Conservation (phyloP, 1,140 invertebrate genomes). For the Octopus sinensis region DNA sequence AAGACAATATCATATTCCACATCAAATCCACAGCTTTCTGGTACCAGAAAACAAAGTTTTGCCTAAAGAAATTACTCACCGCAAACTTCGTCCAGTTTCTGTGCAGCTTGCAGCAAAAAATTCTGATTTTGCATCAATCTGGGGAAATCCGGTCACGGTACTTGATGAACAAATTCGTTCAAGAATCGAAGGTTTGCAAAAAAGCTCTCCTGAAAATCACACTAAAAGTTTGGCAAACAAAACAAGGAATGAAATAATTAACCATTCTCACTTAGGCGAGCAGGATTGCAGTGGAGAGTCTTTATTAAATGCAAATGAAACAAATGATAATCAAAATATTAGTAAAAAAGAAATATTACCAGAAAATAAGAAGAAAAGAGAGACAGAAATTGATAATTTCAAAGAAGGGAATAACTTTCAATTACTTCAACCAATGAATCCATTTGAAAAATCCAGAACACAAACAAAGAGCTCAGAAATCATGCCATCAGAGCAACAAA, state of each 20-base stretch:
- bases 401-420: not conserved
- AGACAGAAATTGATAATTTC: not conserved
- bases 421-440: not conserved
- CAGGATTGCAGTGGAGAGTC: too few species aligned
- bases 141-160: not conserved
- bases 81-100: not conserved
- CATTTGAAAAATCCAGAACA: not conserved
- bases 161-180: not conserved
- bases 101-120: not conserved
- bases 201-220: not conserved
- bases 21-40: not conserved
- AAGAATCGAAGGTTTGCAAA: not conserved
- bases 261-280: not conserved
- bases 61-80: not conserved
- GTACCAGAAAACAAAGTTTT: not conserved
- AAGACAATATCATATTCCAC: not conserved
- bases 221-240: not conserved
- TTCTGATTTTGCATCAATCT: not conserved
- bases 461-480: not conserved
- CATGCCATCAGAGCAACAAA: not conserved
- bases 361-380: too few species aligned
- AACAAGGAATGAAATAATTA: not conserved
- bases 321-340: not conserved
- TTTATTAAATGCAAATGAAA: not conserved
- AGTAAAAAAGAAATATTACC: not conserved